Evolutionary conservation across 2,888 invertebrate genomes (phyloP), one percentile per base, ranked within the genome.

Genomic region (Augiades crinisus): DNA sequence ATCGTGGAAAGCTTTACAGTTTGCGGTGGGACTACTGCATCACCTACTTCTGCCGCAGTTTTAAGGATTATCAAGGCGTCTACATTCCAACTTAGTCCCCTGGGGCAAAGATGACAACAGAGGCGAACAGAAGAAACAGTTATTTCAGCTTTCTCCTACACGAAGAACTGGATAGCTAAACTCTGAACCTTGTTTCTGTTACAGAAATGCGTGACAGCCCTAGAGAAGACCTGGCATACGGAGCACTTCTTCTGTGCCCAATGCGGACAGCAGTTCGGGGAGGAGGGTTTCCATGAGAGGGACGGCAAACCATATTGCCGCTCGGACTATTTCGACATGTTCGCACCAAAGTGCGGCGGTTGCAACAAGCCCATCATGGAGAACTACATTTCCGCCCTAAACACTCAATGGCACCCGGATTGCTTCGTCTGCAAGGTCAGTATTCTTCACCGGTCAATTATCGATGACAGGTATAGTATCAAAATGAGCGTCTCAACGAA

Each of bases 181-280:
- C 37, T 22, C 50, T 55, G 56, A 47, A 30, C 24, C 24, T 27
- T 22, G 3, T 27, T 63, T 69, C 64, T 70, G 67, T 91, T 92
- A 53, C 91, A 98, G 98, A 98, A 99, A 96, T 99, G 99, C 91
- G 97, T 99, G 58, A 98, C 98, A 1, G 99, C 99, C 6, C 87
- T 99, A 79, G 98, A 98, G 81, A 97, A 97, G 86, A 98, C 98
- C 61, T 99, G 98, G 98, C 99, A 99, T 80, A 98, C 98, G 70
- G 99, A 99, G 81, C 99, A 99, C 88, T 99, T 99, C 92, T 97
- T 98, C 91, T 99, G 99, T 88, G 97, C 97, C 59, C 97, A 98
- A 75, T 99, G 99, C 80, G 98, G 98, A 34, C 96, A 97, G 76
- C 97, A 97, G 77, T 98, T 99, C 75, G 99, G 98, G 7, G 98